These are phyloP conservation scores for Cephonodes hylas DNA, from an alignment of 2,888 invertebrate genomes.

Conservation along the genomic window DNA sequence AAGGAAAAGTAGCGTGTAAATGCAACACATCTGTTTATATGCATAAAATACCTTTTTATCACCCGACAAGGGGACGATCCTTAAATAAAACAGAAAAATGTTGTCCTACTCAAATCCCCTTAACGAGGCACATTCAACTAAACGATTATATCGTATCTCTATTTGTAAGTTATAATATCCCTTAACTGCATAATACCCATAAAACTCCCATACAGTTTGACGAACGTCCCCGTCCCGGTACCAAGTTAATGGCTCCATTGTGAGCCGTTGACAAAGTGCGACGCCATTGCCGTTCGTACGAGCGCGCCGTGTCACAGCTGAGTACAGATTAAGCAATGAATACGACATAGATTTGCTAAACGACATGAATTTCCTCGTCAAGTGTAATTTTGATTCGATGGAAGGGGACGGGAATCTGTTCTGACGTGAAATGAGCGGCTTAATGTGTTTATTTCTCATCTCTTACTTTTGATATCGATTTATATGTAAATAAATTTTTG, in stretches of 20 bases:
- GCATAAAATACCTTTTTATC: too few relatives aligned
- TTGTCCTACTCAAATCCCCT: not conserved
- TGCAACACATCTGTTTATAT: too few relatives aligned
- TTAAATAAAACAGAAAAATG: too few relatives aligned
- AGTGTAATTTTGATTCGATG: not conserved
- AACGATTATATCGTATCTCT: not conserved
- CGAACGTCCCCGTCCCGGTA: not conserved
- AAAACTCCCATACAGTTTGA: not conserved
- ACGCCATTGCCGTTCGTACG: not conserved
- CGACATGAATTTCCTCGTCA: not conserved
- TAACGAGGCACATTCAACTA: not conserved
- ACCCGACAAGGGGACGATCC: too few relatives aligned
- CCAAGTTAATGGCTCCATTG: not conserved
- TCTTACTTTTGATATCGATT: too few relatives aligned
- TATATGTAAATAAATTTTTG: too few relatives aligned
- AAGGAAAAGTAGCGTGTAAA: too few relatives aligned
- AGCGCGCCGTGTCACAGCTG: not conserved
- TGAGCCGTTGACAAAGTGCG: not conserved
- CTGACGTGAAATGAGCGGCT: not conserved
- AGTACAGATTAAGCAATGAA: not conserved
- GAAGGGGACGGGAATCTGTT: not conserved
- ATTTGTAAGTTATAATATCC: not conserved
- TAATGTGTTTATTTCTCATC: too few relatives aligned
- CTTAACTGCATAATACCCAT: not conserved
- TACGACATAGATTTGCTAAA: not conserved